These are phyloP conservation scores for Gymnothorax javanicus DNA, from an alignment of 2,797 vertebrate species.

Conservation along the genomic window DNA sequence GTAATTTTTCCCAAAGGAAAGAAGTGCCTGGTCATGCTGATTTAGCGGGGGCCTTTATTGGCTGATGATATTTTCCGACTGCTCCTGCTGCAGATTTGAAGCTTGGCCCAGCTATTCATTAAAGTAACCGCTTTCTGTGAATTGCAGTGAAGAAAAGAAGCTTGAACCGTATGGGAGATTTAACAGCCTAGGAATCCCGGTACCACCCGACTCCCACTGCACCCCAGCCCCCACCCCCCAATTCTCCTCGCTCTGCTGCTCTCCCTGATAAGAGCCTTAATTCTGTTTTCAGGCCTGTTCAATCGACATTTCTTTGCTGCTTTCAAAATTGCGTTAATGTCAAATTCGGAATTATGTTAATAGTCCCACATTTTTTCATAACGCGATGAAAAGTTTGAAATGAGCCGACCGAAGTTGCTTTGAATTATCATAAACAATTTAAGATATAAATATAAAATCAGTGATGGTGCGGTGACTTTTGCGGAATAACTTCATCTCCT, in stretches of 20 bases:
- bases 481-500: not conserved
- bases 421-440: slow-evolving; percentile 13
- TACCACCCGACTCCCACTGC: slow-evolving; percentile 42
- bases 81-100: slow-evolving; percentile 50
- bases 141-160: slow-evolving; percentile 46
- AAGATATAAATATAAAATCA: not conserved
- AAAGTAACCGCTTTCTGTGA: slow-evolving; percentile 52
- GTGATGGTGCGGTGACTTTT: not conserved
- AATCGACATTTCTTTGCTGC: slow-evolving; percentile 58
- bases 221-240: not conserved
- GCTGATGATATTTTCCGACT: slow-evolving; percentile 47
- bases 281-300: slow-evolving; percentile 54
- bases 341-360: slow-evolving; percentile 53
- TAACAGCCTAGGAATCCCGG: slow-evolving; percentile 3
- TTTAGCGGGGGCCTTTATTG: slow-evolving; percentile 41
- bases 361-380: slow-evolving; percentile 79
- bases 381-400: slow-evolving; percentile 84
- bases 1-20: not conserved
- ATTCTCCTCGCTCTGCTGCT: slow-evolving; percentile 45
- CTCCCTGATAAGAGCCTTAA: slow-evolving; percentile 70
- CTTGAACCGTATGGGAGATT: not conserved
- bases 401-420: not conserved
- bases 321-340: slow-evolving; percentile 31
- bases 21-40: not conserved
- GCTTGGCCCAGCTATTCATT: slow-evolving; percentile 40